Base-by-base conservation (phyloP, 2,888 invertebrate genomes). In the Panzeria rudis region DNA sequence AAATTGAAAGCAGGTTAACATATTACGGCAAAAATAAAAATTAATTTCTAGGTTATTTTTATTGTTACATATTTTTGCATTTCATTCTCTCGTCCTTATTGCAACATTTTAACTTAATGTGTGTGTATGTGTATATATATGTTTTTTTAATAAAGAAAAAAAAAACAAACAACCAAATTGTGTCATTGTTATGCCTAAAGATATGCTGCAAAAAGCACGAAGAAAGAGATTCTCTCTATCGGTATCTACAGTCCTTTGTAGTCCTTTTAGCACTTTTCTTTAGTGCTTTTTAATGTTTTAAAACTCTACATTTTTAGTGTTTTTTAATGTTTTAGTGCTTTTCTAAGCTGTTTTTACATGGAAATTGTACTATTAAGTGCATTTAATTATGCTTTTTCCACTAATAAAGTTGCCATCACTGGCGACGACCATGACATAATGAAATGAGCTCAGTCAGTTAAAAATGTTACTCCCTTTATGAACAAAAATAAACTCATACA, bases 171-270 rank as follows among this genome's bases (percentile, higher is more conserved):
- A 68, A 68, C 32, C 35, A 82, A 79, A 83, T 76, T 80, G 79
- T 84, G 72, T 81, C 64, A 77, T 64, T 83, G 80, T 77, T 75
- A 17, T 32, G 86, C 86, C 86, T 83, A 72, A 85, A 85, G 75
- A 71, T 81, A 76, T 81, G 81, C 86, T 80, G 75, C 78, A 84
- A 32, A 75, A 79, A 41, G 25, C 13, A 80, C n/a, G 41, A 77
- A 56, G 62, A 54, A 64, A 29, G 64, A 73, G 59, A 73, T 73
- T 71, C 47, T 73, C 38, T 71, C 47, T 73, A 29, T 66, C 20
- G 9, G 35, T 66, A 66, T 71, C 71, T 66, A 76, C 76, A 83
- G 76, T 77, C 56, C 38, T 76, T 77, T 71, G 76, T n/a, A n/a
- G n/a, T n/a, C n/a, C n/a, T n/a, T n/a, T n/a, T n/a, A n/a, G n/a